Base-by-base conservation (phyloP, 2,797 vertebrate species). In the Oreochromis grahami region DNA sequence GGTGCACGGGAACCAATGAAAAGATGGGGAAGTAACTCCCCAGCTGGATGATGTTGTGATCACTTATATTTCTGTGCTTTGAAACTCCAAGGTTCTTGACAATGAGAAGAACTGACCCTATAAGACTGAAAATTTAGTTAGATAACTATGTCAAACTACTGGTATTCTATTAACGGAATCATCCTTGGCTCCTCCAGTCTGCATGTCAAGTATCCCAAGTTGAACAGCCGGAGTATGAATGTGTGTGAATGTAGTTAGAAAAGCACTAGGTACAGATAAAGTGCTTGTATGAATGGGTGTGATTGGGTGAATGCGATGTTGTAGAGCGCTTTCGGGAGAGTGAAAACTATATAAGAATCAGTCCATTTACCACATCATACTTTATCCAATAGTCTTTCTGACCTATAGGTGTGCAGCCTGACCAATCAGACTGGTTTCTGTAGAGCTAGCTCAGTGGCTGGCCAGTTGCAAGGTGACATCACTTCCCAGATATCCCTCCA, bases 401-500 rank as follows among this genome's bases (percentile, higher is more conserved):
- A 52, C 3, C 10, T 53, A 85, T 43, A 68, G 38, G 52, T 83
- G 19, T 17, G 76, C 50, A 60, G 14, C 7, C 84, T 51, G 32
- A 70, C 78, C 84, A 86, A 65, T 86, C 5, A 3, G 29, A 55
- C 5, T 7, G 5, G 52, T 60, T 78, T 32, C 32, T 83, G 17
- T 13, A 8, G 77, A 48, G 26, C 53, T 13, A 2, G 68, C n/a
- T 50, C 11, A 84, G 11, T 85, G 53, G 24, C 65, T 82, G 79
- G 58, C 19, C 38, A 53, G 58, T 63, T 77, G 50, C 74, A 43
- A 13, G 7, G 65, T 87, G 72, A 95, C 72, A 82, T 94, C 91
- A 90, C 45, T 60, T 6, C 36, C 68, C 48, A 55, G 53, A 48
- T 53, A 51, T 55, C 26, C 45, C 36, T 83, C 80, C 82, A 81